Percentiles rank a stretch among this genome's conserved stretches.
These are phyloP conservation scores for Hassar affinis DNA, from an alignment of 2,113 vertebrate species.

Conservation along the genomic window DNA sequence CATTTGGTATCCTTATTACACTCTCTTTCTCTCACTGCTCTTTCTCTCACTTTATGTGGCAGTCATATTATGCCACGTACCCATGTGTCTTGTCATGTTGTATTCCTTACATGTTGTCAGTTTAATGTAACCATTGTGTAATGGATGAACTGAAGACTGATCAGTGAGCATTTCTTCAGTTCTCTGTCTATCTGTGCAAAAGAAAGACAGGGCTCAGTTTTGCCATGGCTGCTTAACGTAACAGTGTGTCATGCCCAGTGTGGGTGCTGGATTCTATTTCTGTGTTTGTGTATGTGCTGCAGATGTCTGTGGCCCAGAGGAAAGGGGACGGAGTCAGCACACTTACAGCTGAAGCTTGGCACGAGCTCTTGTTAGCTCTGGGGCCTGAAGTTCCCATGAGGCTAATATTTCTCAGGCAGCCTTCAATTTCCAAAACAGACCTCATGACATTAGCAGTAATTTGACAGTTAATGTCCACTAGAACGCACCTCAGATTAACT, in stretches of 20 bases:
- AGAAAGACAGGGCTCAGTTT: conserved; percentile 6
- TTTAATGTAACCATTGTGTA: not conserved
- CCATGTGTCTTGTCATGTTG: not conserved
- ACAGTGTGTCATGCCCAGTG: conserved; percentile 17
- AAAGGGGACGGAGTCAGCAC: conserved; percentile 23
- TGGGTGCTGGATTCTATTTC: conserved; percentile 48
- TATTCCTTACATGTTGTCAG: not conserved
- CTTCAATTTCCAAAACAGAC: conserved; percentile 15
- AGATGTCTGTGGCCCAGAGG: conserved; percentile 37
- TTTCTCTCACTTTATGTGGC: no score
- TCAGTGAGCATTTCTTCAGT: not conserved
- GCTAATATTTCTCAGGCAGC: conserved; percentile 47
- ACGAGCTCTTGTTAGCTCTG: conserved; percentile 23
- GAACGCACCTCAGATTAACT: not conserved
- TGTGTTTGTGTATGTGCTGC: conserved; percentile 45
- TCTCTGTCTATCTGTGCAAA: not conserved
- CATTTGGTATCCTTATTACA: no score
- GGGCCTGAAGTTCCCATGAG: conserved; percentile 46
- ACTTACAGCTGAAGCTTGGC: conserved; percentile 37
- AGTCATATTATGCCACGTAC: no score
- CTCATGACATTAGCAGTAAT: conserved; percentile 6
- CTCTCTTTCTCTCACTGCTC: no score
- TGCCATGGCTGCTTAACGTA: not conserved
- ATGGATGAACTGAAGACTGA: not conserved
- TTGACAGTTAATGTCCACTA: not conserved